phyloP scores from a whole-genome alignment of 2,113 vertebrate genomes.

The Actenoides lindsayi region DNA sequence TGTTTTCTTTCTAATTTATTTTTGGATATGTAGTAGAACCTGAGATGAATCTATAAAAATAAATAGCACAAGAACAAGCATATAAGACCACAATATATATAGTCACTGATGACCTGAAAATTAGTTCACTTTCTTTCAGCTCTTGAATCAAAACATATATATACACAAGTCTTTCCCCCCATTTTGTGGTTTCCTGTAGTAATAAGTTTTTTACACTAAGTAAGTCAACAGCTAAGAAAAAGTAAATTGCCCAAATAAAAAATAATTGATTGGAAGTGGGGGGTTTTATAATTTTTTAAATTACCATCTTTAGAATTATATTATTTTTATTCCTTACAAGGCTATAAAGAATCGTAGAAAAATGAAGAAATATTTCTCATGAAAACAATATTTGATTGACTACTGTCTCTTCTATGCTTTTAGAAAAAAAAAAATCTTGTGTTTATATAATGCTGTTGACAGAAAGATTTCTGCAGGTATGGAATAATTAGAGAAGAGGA shows the following conservation, averaged over 20 bases:
- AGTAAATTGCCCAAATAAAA: slow-evolving; percentile 38
- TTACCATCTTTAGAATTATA: not conserved
- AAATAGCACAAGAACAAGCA: slow-evolving; percentile 6
- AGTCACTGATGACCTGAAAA: not conserved
- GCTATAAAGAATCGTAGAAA: not conserved
- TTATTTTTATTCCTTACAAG: not conserved
- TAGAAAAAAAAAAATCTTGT: not conserved
- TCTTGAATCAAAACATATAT: not conserved
- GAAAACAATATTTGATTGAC: slow-evolving; percentile 36
- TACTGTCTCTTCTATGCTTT: slow-evolving; percentile 51
- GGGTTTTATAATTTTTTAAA: not conserved
- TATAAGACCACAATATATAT: not conserved
- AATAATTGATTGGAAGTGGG: not conserved
- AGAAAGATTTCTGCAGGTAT: slow-evolving; percentile 39
- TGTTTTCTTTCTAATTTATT: slow-evolving; percentile 70
- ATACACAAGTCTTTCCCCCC: not conserved
- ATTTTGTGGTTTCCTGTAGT: not conserved
- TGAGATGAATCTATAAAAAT: slow-evolving; percentile 48
- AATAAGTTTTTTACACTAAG: not conserved
- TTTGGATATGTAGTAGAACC: slow-evolving; percentile 34
- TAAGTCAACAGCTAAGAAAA: not conserved
- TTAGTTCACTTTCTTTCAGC: not conserved
- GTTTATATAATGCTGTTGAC: slow-evolving; percentile 21
- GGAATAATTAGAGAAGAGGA: slow-evolving; percentile 58
- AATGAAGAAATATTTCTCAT: not conserved